These are phyloP conservation scores for Anguilla rostrata DNA, from an alignment of 2,113 vertebrate species.

Conservation along the genomic window DNA sequence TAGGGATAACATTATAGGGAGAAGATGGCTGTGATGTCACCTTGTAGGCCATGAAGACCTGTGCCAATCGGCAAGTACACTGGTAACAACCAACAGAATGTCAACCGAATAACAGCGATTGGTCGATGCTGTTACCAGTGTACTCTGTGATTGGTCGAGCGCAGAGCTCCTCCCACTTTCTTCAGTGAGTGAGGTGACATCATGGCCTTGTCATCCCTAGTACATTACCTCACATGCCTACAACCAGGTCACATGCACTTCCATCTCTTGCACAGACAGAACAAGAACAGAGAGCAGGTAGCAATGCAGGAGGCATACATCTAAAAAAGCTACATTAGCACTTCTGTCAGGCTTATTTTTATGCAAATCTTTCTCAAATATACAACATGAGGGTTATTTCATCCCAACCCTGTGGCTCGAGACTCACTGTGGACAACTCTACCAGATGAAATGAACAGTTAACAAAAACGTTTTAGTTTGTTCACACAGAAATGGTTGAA, in stretches of 20 bases:
- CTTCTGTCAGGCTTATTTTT: not conserved
- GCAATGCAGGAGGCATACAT: not conserved
- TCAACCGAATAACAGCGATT: too few relatives aligned
- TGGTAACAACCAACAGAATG: too few relatives aligned
- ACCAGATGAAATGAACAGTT: not conserved
- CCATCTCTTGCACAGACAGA: not conserved
- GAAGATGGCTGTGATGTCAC: too few relatives aligned
- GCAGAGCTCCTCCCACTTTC: too few relatives aligned
- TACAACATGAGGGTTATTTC: slow-evolving; percentile 34
- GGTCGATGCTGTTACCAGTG: too few relatives aligned
- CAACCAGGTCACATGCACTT: not conserved
- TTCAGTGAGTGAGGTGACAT: too few relatives aligned
- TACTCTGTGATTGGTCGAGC: too few relatives aligned
- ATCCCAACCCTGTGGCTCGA: not conserved
- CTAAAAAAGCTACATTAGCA: not conserved
- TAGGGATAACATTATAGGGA: too few relatives aligned
- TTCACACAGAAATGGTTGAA: not conserved
- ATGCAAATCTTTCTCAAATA: not conserved
- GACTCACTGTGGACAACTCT: not conserved
- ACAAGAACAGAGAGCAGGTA: not conserved
- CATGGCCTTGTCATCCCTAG: too few relatives aligned
- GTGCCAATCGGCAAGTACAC: too few relatives aligned
- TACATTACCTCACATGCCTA: not conserved
- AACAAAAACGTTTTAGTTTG: not conserved
- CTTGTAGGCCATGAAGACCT: too few relatives aligned